phyloP scores from a whole-genome alignment of 37 sponge, comb jelly and placozoan species.

The Beroe ovata region DNA sequence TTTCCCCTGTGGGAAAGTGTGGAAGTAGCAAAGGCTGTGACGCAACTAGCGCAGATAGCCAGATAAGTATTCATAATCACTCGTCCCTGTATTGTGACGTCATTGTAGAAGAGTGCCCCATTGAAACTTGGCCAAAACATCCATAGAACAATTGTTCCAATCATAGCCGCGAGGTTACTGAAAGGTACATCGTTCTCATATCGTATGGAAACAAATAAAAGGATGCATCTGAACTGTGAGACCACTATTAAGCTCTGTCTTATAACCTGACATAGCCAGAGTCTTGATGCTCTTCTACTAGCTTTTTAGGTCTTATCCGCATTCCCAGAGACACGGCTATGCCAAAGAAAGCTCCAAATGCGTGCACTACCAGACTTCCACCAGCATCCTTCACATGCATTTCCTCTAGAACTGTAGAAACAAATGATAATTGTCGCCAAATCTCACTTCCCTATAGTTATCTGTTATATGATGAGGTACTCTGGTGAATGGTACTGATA shows the following conservation, averaged over 20 bases:
- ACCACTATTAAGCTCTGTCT: too few relatives aligned
- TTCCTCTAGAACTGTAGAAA: not conserved
- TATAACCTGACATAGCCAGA: not conserved
- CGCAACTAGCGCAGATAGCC: slow-evolving; percentile 81
- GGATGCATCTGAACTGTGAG: too few relatives aligned
- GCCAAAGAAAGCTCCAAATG: slow-evolving; percentile 96
- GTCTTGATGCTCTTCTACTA: not conserved
- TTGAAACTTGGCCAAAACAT: slow-evolving; percentile 97
- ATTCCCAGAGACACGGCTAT: slow-evolving; percentile 74
- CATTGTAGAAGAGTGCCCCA: slow-evolving; percentile 55
- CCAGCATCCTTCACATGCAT: slow-evolving; percentile 75
- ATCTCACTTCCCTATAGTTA: too few relatives aligned
- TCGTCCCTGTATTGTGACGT: slow-evolving; percentile 71
- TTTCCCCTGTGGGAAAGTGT: slow-evolving; percentile 72
- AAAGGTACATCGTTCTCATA: not conserved
- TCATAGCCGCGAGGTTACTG: slow-evolving; percentile 19
- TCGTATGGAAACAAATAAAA: too few relatives aligned
- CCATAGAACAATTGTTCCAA: slow-evolving; percentile 88
- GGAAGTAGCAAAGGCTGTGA: slow-evolving; percentile 78
- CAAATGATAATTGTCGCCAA: too few relatives aligned
- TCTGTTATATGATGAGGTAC: too few relatives aligned
- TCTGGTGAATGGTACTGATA: too few relatives aligned
- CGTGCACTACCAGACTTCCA: slow-evolving; percentile 90
- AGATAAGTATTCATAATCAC: slow-evolving; percentile 92
- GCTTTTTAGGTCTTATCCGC: not conserved